Percentiles rank a stretch among this genome's conserved stretches.
phyloP scores from a whole-genome alignment of 1,140 invertebrate genomes.

The Adelges cooleyi region DNA sequence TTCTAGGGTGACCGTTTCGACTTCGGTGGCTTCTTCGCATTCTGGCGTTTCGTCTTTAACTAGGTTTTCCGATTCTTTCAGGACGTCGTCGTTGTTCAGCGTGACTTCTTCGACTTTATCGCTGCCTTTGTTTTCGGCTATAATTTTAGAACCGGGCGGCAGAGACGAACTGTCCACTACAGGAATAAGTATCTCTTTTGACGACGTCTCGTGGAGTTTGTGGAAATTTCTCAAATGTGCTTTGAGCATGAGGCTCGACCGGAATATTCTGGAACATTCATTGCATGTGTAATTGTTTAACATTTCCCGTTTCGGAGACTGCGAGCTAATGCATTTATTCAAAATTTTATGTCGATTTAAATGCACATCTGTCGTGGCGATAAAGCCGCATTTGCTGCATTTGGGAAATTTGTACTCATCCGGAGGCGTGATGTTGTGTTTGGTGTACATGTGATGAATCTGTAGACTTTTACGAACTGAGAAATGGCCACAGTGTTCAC shows the following conservation, averaged over 20 bases:
- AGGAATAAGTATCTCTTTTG: slow-evolving; percentile 12
- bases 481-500: slow-evolving; percentile 71
- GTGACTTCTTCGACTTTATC: slow-evolving; percentile 4
- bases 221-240: slow-evolving; percentile 20
- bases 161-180: slow-evolving; percentile 4
- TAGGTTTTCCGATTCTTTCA: not conserved
- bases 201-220: not conserved
- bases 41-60: not conserved
- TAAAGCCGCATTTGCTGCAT: slow-evolving; percentile 60
- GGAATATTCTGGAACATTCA: slow-evolving; percentile 31
- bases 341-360: slow-evolving; percentile 46
- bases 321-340: not conserved
- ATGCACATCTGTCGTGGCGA: slow-evolving; percentile 54
- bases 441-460: slow-evolving; percentile 66
- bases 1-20: slow-evolving; percentile 13
- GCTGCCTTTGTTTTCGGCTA: slow-evolving; percentile 4
- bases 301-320: slow-evolving; percentile 10
- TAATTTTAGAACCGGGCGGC: slow-evolving; percentile 3
- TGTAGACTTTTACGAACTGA: slow-evolving; percentile 61
- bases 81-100: not conserved
- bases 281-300: slow-evolving; percentile 34
- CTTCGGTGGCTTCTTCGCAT: slow-evolving; percentile 5
- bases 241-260: slow-evolving; percentile 17
- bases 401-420: slow-evolving; percentile 58
- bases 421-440: slow-evolving; percentile 62